Base-by-base conservation (phyloP, 2,888 invertebrate species). In the Acrobasis consociella region DNA sequence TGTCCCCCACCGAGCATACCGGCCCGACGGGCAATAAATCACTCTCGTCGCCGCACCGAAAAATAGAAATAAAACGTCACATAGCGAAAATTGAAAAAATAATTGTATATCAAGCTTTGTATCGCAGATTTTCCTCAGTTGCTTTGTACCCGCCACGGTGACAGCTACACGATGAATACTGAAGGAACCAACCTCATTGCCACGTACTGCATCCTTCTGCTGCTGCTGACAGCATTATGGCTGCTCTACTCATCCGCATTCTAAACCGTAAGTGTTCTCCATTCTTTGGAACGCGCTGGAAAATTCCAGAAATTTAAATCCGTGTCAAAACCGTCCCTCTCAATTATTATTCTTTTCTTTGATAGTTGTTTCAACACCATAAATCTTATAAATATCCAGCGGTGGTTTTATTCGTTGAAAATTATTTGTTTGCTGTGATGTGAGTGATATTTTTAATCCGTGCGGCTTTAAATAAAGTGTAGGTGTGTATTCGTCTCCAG, bases 181-280 rank as follows among this genome's bases (percentile, higher is more conserved):
- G 95, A 95, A 82, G 94, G 95, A 64, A 90, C 91, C 60, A 95
- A 94, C 77, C 89, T 96, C 69, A 89, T 95, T 68, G 94, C 94
- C 61, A 96, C 96, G 59, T 96, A 95, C 80, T 86, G 93, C 77
- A 95, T 95, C 73, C 87, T 96, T 67, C 90, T 95, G 62, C 79
- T 94, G 51, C 86, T 96, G 46, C 86, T 96, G 55, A 85, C 95
- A 52, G 91, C 94, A 5, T 84, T 96, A 58, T 96, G 95, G 94
- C 81, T 95, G 61, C 83, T 96, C 42, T 96, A 96, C 73, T 94
- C 95, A 1, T 39, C 55, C 5, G 94, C 94, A 52, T 86, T 95
- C 70, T 91, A 90, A 83, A 56, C 64, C 56, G 85, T 85, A 69
- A 85, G 83, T 82, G 69, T 31, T 60, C 9, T 16, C 53, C 37